Evolutionary conservation across 2,113 vertebrate species (phyloP), one percentile per base, ranked within the genome.

Genomic region (Haemorhous mexicanus): DNA sequence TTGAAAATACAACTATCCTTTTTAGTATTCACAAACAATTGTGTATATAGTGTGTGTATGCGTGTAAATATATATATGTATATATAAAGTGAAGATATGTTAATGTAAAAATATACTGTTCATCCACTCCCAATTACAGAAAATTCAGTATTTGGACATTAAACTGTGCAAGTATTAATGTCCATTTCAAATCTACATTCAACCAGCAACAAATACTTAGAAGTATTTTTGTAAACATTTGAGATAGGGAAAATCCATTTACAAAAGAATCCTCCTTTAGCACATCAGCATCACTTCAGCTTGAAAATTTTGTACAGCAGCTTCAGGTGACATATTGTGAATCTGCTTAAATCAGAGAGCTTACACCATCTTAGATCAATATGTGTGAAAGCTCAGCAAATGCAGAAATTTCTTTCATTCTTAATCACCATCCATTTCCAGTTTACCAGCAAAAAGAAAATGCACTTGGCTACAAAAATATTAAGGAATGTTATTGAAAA

Each of bases 401-500:
- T 78, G 76, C 78, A 73, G 68, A 85, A 93, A 97, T 97, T 94
- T 85, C 91, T 87, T 90, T 88, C 80, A 90, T 61, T 96, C 66
- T 92, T 68, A 85, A 84, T 87, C 93, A 91, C 70, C 95, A 95
- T 86, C 92, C 77, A 93, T 89, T 98, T 97, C 97, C 97, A 97
- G 97, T 97, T 98, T 88, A 94, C 95, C 96, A 91, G 87, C 96
- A 97, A 97, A 97, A 97, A 97, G 91, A 98, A 97, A 97, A 98
- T 93, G 97, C 96, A 97, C 96, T 97, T 98, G 90, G 91, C 96
- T 98, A 98, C 97, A 98, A 98, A 98, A 98, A 98, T 98, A 97
- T 95, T 97, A 98, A 97, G 98, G 98, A 98, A 98, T 98, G 98
- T 98, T 98, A 98, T 75, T 97, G 97, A 98, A 97, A 98, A 98